A percentile compares a stretch with the other conserved stretches of the same genome.
Conservation (phyloP, 2,113 vertebrate species). For the Spea multiplicata region DNA sequence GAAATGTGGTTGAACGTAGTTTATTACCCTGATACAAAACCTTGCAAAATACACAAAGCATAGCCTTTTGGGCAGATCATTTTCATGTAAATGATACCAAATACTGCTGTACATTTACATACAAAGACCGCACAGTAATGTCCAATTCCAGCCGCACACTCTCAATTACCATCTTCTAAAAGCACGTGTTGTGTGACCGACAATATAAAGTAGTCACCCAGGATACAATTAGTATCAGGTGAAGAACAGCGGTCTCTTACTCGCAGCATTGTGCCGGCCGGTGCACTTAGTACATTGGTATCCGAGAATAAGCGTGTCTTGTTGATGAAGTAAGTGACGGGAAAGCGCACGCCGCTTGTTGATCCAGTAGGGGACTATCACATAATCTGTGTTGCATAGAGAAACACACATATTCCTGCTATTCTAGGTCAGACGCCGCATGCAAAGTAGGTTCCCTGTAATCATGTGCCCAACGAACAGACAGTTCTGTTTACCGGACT, state of each 20-base stretch:
- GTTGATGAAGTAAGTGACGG: neutral
- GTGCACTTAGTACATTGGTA: neutral
- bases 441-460: constrained; percentile 3
- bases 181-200: too few relatives aligned
- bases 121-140: too few relatives aligned
- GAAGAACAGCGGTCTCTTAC: neutral
- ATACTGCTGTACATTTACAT: too few relatives aligned
- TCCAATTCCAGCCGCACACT: too few relatives aligned
- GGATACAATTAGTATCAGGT: neutral
- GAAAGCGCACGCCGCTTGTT: constrained; percentile 8
- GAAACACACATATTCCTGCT: constrained; percentile 14
- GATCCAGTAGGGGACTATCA: constrained; percentile 9
- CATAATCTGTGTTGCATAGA: constrained; percentile 28
- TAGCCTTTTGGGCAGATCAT: too few relatives aligned
- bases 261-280: neutral
- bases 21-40: too few relatives aligned
- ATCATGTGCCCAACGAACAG: constrained; percentile 25
- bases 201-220: too few relatives aligned
- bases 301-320: neutral
- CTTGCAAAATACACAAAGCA: too few relatives aligned
- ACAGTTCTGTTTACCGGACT: constrained; percentile 1
- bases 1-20: too few relatives aligned
- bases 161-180: too few relatives aligned
- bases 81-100: too few relatives aligned
- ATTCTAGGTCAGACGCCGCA: constrained; percentile 36